These are phyloP conservation scores for Apostichopus japonicus DNA, from an alignment of 35 echinoderm and acorn worm genomes.

Conservation along the genomic window DNA sequence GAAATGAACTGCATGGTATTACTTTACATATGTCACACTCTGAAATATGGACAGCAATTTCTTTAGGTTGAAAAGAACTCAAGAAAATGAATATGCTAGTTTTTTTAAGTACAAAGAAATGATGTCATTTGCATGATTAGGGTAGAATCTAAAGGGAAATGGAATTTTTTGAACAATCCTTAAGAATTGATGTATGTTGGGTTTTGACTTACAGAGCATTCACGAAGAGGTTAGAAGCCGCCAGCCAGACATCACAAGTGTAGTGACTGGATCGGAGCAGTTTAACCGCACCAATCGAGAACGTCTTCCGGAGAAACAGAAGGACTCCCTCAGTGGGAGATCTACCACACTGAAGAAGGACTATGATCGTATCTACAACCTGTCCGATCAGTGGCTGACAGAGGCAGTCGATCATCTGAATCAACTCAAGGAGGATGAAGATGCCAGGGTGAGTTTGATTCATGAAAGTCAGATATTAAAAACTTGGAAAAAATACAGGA, in stretches of 20 bases:
- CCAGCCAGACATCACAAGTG: conserved; percentile 69
- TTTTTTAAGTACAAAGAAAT: no score
- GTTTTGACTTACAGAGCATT: conserved; percentile 39
- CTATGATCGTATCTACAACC: conserved; percentile 74
- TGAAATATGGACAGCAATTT: not conserved
- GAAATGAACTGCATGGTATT: not conserved
- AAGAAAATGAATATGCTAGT: no score
- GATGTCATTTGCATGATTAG: no score
- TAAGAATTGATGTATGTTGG: not conserved
- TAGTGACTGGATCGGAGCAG: conserved; percentile 75
- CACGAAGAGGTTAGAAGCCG: conserved; percentile 60
- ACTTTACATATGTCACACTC: not conserved
- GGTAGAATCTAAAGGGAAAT: no score
- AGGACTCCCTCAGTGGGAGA: conserved; percentile 59
- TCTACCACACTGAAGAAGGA: conserved; percentile 53
- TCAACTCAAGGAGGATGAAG: conserved; percentile 73
- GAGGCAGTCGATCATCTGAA: conserved; percentile 72
- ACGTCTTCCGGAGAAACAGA: conserved; percentile 69
- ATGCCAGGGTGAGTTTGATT: conserved; percentile 59
- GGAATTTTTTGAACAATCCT: no score
- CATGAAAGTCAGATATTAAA: no score
- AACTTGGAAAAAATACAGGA: no score
- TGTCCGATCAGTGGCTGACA: conserved; percentile 71
- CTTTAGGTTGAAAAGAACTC: not conserved
- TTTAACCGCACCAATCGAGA: conserved; percentile 83